A percentile compares a stretch with the other conserved stretches of the same genome.
Evolutionary conservation across 2,888 invertebrate genomes (phyloP).

Genomic region (Geophilus truncorum): DNA sequence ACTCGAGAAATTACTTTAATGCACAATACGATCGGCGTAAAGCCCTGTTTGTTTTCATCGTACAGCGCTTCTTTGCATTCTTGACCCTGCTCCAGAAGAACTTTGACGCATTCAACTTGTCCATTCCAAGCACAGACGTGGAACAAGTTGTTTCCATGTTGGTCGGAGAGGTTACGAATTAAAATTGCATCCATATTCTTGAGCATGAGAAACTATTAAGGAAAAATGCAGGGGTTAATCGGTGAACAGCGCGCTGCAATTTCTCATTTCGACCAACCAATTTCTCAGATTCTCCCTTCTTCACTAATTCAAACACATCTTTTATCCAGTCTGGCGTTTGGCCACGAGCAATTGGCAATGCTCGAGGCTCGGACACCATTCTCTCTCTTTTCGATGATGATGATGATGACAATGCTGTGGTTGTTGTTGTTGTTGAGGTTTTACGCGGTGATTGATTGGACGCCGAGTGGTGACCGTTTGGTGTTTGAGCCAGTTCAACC

Average conservation of each 20-base stretch:
- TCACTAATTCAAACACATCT: conserved; percentile 47
- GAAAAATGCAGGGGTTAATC: not conserved
- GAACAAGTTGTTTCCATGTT: conserved; percentile 47
- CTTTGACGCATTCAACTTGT: conserved; percentile 45
- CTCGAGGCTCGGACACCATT: not conserved
- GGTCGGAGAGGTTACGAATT: conserved; percentile 48
- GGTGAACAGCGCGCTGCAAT: not conserved
- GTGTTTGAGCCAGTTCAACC: conserved; percentile 42
- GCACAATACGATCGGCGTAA: conserved; percentile 46
- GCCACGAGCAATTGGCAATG: conserved; percentile 36
- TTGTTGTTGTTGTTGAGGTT: conserved; percentile 34
- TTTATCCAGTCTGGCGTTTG: conserved; percentile 49
- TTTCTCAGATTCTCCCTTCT: conserved; percentile 45
- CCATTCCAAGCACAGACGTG: conserved; percentile 47
- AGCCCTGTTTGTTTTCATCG: conserved; percentile 48
- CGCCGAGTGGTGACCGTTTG: conserved; percentile 34
- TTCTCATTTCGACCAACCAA: conserved; percentile 43
- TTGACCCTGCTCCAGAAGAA: conserved; percentile 44
- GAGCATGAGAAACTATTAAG: conserved; percentile 37
- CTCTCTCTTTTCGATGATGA: not conserved
- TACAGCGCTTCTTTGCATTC: conserved; percentile 45
- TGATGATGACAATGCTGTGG: no score
- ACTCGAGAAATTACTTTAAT: conserved; percentile 44
- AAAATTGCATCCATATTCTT: conserved; percentile 47
- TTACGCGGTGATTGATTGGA: conserved; percentile 36